Evolutionary conservation across 2,888 invertebrate genomes (phyloP).

Genomic region (Ennomos fuscantarius): DNA sequence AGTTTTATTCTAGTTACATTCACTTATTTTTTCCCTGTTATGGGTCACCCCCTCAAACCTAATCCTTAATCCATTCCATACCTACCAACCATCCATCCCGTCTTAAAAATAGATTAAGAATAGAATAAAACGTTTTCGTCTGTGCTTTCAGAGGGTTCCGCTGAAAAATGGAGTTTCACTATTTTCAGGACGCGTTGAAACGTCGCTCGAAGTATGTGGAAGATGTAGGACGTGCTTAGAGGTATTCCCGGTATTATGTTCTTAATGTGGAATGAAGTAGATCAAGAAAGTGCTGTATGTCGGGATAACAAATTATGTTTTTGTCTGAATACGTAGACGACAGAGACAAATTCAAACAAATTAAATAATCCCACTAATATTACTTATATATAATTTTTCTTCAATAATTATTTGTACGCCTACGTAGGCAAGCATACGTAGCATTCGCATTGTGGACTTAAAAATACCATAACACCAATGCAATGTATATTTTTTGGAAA

Average conservation of each 20-base stretch:
- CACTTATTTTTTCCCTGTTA: no score
- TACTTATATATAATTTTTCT: no score
- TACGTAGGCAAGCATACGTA: no score
- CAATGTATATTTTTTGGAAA: no score
- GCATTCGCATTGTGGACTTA: no score
- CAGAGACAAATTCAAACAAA: no score
- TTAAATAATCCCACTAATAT: no score
- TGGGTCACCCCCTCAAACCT: no score
- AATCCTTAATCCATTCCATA: conserved; percentile 5
- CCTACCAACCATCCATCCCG: conserved; percentile 17
- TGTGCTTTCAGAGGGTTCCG: conserved; percentile 30
- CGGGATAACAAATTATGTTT: background rate
- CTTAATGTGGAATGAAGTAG: background rate
- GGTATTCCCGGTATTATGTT: conserved; percentile 14
- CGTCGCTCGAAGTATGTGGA: conserved; percentile 24
- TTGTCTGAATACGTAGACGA: no score
- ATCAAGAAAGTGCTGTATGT: conserved; percentile 2
- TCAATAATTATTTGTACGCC: no score
- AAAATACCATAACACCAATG: no score
- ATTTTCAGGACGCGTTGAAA: conserved; percentile 35
- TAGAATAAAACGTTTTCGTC: conserved; percentile 28
- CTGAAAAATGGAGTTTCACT: conserved; percentile 35
- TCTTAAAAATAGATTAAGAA: conserved; percentile 29
- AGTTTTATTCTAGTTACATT: no score
- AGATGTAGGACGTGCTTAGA: conserved; percentile 15